A percentile compares a stretch with the other conserved stretches of the same genome.
Evolutionary conservation across 2,888 invertebrate genomes (phyloP).

Genomic region (Chamaedrilus cognettii): DNA sequence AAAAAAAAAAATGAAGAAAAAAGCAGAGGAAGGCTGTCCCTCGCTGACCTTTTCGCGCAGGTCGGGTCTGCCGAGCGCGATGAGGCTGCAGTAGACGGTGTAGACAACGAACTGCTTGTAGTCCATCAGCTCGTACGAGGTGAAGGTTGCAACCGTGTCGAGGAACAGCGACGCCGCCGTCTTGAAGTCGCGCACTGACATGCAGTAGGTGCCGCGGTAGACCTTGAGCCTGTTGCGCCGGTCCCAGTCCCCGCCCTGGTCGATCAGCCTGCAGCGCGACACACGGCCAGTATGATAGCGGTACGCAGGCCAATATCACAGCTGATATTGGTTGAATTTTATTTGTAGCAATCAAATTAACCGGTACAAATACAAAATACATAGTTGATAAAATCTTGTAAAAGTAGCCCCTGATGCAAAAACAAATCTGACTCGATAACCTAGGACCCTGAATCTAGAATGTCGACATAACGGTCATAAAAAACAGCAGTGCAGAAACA

Average conservation of each 20-base stretch:
- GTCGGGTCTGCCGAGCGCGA: conserved; percentile 78
- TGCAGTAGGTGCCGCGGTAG: conserved; percentile 83
- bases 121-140: conserved; percentile 98
- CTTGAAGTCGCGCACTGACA: conserved; percentile 95
- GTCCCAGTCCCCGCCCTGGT: conserved; percentile 99
- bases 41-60: conserved; percentile 75
- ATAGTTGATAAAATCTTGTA: too few species aligned
- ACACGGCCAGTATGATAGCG: too few species aligned
- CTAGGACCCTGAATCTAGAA: too few species aligned
- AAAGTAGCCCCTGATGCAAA: too few species aligned
- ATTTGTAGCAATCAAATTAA: neutral
- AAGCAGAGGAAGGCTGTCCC: too few species aligned
- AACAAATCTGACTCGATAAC: too few species aligned
- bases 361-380: neutral
- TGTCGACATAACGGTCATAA: too few species aligned
- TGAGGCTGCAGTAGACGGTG: conserved; percentile 81
- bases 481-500: too few species aligned
- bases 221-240: conserved; percentile 96
- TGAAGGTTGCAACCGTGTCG: conserved; percentile 99
- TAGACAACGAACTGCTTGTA: conserved; percentile 84
- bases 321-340: neutral
- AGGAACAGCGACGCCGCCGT: conserved; percentile 91
- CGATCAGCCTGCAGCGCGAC: conserved; percentile 66
- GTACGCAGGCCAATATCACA: neutral
- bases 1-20: too few species aligned